Percentiles rank a stretch among this genome's conserved stretches.
Conservation (phyloP, 1,140 invertebrate genomes). For the Drosophila arawakana region DNA sequence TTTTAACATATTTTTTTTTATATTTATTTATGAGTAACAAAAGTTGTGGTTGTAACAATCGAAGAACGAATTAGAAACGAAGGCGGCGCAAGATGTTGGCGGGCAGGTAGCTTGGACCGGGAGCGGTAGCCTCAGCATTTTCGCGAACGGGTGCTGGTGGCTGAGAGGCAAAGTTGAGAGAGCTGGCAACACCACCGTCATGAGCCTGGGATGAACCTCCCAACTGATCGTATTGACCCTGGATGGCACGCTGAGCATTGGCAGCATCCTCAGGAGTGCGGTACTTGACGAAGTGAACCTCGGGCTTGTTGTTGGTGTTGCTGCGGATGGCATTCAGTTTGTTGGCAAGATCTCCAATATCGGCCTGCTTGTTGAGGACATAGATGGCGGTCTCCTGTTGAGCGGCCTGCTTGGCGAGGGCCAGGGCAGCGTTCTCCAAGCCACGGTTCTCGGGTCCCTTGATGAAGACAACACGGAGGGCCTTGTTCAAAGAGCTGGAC, state of each 20-base stretch:
- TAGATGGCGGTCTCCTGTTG: slow-evolving; percentile 75
- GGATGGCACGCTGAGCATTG: slow-evolving; percentile 71
- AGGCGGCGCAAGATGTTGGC: slow-evolving; percentile 67
- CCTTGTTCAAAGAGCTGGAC: slow-evolving; percentile 60
- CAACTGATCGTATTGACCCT: slow-evolving; percentile 65
- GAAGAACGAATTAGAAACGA: slow-evolving; percentile 33
- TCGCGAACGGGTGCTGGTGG: slow-evolving; percentile 30
- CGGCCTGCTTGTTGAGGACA: slow-evolving; percentile 75
- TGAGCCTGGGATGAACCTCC: slow-evolving; percentile 53
- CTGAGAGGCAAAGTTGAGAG: slow-evolving; percentile 68
- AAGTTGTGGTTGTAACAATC: slow-evolving; percentile 31
- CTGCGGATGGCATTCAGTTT: slow-evolving; percentile 66
- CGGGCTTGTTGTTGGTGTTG: slow-evolving; percentile 71
- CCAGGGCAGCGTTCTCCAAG: slow-evolving; percentile 63
- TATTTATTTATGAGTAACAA: slow-evolving; percentile 49
- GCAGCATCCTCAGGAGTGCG: slow-evolving; percentile 73
- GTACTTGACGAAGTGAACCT: slow-evolving; percentile 79
- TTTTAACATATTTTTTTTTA: slow-evolving; percentile 11
- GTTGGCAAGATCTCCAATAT: slow-evolving; percentile 69
- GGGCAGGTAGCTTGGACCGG: slow-evolving; percentile 64
- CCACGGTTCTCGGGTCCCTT: slow-evolving; percentile 69
- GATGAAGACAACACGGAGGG: slow-evolving; percentile 72
- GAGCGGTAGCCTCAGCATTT: slow-evolving; percentile 40
- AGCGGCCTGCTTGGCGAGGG: slow-evolving; percentile 63
- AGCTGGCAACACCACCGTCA: slow-evolving; percentile 67